phyloP scores from a whole-genome alignment of 1,140 invertebrate genomes.

The Ceratosolen solmsi region DNA sequence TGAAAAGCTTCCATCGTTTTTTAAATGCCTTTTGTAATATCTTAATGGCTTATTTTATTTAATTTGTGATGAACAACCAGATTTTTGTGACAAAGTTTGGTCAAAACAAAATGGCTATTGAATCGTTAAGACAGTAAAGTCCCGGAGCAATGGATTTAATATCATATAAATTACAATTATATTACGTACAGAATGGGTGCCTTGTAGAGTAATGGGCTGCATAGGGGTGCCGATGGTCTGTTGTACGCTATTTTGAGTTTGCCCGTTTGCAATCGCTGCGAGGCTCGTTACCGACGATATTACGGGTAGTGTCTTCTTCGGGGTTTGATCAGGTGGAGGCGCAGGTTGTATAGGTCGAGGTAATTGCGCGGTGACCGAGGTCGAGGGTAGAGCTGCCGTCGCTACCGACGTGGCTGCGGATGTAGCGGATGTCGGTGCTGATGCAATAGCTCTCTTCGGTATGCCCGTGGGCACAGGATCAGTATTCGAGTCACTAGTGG shows the following conservation, averaged over 20 bases:
- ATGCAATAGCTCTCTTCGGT: constrained; percentile 66
- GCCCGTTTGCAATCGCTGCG: constrained; percentile 74
- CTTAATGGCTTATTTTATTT: too few species aligned
- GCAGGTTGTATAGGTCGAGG: constrained; percentile 4
- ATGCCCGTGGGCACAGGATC: constrained; percentile 77
- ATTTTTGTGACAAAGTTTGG: too few species aligned
- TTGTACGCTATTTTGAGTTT: constrained; percentile 50
- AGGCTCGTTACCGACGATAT: constrained; percentile 86
- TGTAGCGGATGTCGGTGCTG: not conserved
- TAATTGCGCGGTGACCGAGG: not conserved
- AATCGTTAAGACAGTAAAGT: too few species aligned
- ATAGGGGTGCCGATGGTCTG: not conserved
- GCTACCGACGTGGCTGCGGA: not conserved
- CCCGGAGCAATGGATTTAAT: not conserved
- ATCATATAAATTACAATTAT: not conserved
- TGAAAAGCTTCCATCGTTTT: too few species aligned
- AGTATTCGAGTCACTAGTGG: constrained; percentile 65
- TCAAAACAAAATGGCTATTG: too few species aligned
- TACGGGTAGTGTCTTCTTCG: constrained; percentile 74
- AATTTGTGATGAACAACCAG: too few species aligned
- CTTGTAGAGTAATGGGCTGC: constrained; percentile 42
- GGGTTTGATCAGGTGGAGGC: constrained; percentile 47
- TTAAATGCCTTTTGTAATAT: too few species aligned
- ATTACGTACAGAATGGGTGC: constrained; percentile 34
- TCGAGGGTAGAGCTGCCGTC: constrained; percentile 50